Conservation (phyloP, 2,113 vertebrate species). For the Xenopus laevis region DNA sequence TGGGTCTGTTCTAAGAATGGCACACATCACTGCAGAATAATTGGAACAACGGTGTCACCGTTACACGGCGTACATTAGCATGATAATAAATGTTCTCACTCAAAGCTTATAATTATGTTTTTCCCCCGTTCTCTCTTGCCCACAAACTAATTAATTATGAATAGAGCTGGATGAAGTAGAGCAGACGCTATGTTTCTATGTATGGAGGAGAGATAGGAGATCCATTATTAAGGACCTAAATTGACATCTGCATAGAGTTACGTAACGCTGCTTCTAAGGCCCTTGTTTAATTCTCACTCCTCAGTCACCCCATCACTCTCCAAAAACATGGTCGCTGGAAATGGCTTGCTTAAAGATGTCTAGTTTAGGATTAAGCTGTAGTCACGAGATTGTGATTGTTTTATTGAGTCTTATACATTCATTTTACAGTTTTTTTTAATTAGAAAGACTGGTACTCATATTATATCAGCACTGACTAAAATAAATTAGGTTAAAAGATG, state of each 20-base stretch:
- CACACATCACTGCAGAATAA: constrained; percentile 52
- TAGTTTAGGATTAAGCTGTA: too few species aligned
- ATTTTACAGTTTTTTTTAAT: too few species aligned
- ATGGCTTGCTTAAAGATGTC: too few species aligned
- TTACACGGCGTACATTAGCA: constrained; percentile 59
- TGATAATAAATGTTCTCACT: constrained; percentile 69
- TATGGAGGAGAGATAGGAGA: constrained; percentile 51
- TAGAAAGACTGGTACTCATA: too few species aligned
- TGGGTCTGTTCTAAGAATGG: constrained; percentile 35
- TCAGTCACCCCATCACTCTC: too few species aligned
- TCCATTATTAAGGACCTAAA: constrained; percentile 19
- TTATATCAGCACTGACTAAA: too few species aligned
- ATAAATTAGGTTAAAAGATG: too few species aligned
- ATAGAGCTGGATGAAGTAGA: constrained; percentile 53
- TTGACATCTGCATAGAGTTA: constrained; percentile 6
- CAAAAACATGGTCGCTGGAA: too few species aligned
- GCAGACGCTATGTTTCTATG: constrained; percentile 52
- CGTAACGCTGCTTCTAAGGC: neutral
- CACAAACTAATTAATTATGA: constrained; percentile 67
- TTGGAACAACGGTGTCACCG: constrained; percentile 48
- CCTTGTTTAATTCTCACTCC: too few species aligned
- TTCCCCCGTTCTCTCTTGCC: constrained; percentile 52
- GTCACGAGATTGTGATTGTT: too few species aligned
- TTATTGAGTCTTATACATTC: too few species aligned
- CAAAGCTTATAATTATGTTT: constrained; percentile 67